Evolutionary conservation across 2,797 vertebrate genomes (phyloP), one percentile per base, ranked within the genome.

Genomic region (Gadopsis marmoratus): DNA sequence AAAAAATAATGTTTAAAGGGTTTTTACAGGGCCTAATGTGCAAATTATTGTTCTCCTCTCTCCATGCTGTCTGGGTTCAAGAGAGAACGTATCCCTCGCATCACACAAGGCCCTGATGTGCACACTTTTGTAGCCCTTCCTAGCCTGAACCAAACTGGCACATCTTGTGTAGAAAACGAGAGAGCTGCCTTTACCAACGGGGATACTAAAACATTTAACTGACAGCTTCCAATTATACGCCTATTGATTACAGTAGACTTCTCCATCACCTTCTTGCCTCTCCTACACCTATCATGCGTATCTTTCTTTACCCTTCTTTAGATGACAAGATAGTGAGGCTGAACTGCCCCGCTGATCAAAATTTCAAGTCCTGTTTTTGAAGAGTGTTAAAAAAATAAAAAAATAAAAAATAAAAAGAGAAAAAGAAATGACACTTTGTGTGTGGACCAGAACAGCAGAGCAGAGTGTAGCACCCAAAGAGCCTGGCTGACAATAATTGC

Each of bases 141-240:
- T 45, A 76, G 54, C 48, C 60, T 77, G 45, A 81, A 59, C 72
- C 73, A 81, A 89, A 89, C 81, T 86, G 88, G 83, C 68, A 88
- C 64, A 84, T 89, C 72, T 88, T 56, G 21, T 76, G 56, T 61
- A 29, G 73, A 82, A 83, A 86, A 69, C 2, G 47, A 79, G 3
- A 35, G 54, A 82, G 51, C 62, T 10, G 17, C 82, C 48, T 62
- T 86, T 86, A 84, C 78, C 72, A 66, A 41, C 17, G 9, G 39
- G 55, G 56, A 72, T 58, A 73, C 78, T 81, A 71, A 83, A 90
- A 90, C 83, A 88, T 86, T 88, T 74, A 83, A 84, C 73, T 79
- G 88, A 89, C 84, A 85, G 86, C 79, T 82, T 83, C 86, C 82
- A 87, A 91, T 91, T 93, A 92, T 74, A 74, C 71, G 64, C 53